Conservation (phyloP, 2,113 vertebrate species). For the Platysternon megacephalum region DNA sequence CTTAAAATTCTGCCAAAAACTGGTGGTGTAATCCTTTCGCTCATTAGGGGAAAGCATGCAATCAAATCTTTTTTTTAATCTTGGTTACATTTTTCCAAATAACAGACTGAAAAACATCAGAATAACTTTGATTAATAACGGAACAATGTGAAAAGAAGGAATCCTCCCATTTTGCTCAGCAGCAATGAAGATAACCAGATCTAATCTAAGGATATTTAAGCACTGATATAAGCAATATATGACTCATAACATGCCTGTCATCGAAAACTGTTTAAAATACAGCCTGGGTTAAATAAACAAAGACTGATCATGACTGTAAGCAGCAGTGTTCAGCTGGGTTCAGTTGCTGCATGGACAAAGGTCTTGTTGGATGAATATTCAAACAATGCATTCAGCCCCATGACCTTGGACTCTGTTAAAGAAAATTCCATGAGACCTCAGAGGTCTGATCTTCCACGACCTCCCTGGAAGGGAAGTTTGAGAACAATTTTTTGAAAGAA, state of each 20-base stretch:
- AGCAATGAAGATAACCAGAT: conserved; percentile 27
- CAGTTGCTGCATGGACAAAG: conserved; percentile 49
- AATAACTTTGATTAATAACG: background rate
- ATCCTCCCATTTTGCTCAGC: conserved; percentile 13
- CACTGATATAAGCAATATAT: background rate
- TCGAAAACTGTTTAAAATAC: conserved; percentile 53
- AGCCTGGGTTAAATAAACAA: conserved; percentile 74
- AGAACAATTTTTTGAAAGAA: conserved; percentile 18
- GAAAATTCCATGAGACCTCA: conserved; percentile 54
- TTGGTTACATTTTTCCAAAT: background rate
- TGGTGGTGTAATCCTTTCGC: accelerated
- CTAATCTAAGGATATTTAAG: conserved; percentile 11
- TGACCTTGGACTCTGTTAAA: conserved; percentile 52
- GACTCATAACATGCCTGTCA: conserved; percentile 51
- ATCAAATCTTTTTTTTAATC: background rate
- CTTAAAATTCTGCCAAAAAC: conserved; percentile 10
- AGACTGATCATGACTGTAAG: conserved; percentile 37
- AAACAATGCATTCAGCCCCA: conserved; percentile 55
- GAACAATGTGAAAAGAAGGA: background rate
- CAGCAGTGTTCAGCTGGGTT: conserved; percentile 65
- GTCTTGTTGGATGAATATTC: conserved; percentile 74
- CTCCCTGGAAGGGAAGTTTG: conserved; percentile 18
- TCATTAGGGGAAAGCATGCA: conserved; percentile 8
- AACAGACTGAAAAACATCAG: conserved; percentile 5
- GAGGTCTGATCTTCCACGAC: background rate